These are phyloP conservation scores for Cerceris ruficornis DNA, from an alignment of 2,888 invertebrate genomes.

Conservation along the genomic window DNA sequence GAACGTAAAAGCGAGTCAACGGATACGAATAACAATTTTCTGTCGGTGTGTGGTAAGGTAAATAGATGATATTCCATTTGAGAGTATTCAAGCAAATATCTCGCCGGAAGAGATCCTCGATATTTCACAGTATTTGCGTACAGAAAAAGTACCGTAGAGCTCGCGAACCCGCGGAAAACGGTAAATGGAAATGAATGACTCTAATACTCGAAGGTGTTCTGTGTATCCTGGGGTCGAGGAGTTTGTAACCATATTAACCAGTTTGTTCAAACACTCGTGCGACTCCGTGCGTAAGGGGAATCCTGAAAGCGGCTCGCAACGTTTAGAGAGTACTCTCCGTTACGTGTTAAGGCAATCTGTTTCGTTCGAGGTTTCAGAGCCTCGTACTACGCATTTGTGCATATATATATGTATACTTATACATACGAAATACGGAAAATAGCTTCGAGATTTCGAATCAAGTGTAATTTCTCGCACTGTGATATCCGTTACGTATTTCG, in stretches of 20 bases:
- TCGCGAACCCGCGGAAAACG: not conserved
- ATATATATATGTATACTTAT: not conserved
- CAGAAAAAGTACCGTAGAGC: not conserved
- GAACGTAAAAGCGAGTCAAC: not conserved
- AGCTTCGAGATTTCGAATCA: not conserved
- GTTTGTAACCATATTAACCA: constrained; percentile 43
- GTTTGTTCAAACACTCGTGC: constrained; percentile 17
- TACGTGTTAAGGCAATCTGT: constrained; percentile 35
- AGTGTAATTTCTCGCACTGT: too few species aligned
- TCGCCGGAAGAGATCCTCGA: not conserved
- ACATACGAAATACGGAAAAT: constrained; percentile 18
- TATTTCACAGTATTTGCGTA: not conserved
- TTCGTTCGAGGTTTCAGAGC: constrained; percentile 18
- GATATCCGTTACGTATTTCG: not conserved
- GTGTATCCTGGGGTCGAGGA: constrained; percentile 28
- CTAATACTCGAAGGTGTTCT: constrained; percentile 44
- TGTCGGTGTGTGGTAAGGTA: not conserved
- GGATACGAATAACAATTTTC: constrained; percentile 17
- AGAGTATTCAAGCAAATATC: constrained; percentile 19
- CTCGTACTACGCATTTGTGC: constrained; percentile 7
- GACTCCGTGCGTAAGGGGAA: not conserved
- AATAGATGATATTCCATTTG: constrained; percentile 19
- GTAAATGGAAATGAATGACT: constrained; percentile 33
- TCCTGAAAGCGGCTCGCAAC: constrained; percentile 2
- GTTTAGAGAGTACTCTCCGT: constrained; percentile 50